Evolutionary conservation across 2,888 invertebrate genomes (phyloP), one percentile per base, ranked within the genome.

Genomic region (Allacma fusca): DNA sequence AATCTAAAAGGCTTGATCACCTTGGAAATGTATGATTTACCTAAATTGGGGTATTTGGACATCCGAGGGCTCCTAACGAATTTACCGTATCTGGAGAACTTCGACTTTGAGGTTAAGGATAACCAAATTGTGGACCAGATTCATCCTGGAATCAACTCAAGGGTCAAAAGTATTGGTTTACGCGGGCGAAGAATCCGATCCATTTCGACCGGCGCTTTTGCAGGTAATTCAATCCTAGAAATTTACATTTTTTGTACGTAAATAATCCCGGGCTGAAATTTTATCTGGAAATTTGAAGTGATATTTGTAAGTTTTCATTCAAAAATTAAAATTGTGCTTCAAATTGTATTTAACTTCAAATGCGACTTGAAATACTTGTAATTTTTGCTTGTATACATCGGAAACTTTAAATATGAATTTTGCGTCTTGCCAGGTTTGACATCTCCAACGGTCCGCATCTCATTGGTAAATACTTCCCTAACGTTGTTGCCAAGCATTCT

Each of bases 31-130:
- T 92, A 91, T 85, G 91, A 92, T 70, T 92, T 92, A 85, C 94
- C 95, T 0, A 90, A 92, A 83, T 86, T 96, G 28, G 94, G 95
- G 1, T 85, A 85, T 62, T 78, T 87, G 16, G 95, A 96, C 86
- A 90, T 94, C n/a, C 92, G 93, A 85, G 95, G 95, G 0, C 90
- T 95, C 40, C 87, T 96, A n/a, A 91, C 92, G 82, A 89, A 91
- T 81, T 87, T 95, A 84, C 90, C 91, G 0, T 91, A 92, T 0
- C 87, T 96, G 62, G 92, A 95, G 86, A 89, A 88, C 81, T 87
- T 96, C 16, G 94, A 95, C 80, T 91, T 96, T 74, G 96, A 96
- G 88, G 91, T 95, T 0, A 96, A 95, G 86, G 95, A 96, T 83
- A 89, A 93, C 0, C 74, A 74, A 62, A 84, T 84, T 64, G 92